These are phyloP conservation scores for Lasioglossum calceatum DNA, from an alignment of 2,888 invertebrate species.

Conservation along the genomic window DNA sequence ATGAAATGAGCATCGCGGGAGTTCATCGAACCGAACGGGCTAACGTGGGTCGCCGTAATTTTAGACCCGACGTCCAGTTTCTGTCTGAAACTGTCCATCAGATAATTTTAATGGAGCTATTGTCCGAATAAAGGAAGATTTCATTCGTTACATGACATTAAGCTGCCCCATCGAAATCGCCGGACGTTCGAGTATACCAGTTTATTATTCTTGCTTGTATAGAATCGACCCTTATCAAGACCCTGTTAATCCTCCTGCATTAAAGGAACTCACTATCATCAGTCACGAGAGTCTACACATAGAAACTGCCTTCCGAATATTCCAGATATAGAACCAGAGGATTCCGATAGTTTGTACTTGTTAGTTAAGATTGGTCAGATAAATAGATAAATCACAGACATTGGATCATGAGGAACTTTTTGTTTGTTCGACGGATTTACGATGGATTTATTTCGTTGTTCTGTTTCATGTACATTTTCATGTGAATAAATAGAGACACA, in stretches of 20 bases:
- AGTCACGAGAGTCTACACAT: neutral
- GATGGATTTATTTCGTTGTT: too few relatives aligned
- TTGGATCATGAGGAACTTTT: neutral
- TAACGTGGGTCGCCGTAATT: slow-evolving; percentile 69
- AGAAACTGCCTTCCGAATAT: neutral
- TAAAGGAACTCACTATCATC: neutral
- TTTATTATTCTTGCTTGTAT: slow-evolving; percentile 7
- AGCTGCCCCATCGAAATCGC: slow-evolving; percentile 35
- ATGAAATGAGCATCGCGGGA: slow-evolving; percentile 15
- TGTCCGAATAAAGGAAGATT: slow-evolving; percentile 65
- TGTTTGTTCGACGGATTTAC: neutral
- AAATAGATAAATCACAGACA: neutral
- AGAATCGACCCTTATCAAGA: neutral
- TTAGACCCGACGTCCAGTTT: slow-evolving; percentile 63
- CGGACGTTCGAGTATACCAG: slow-evolving; percentile 12
- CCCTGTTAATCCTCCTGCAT: neutral
- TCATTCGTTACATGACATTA: slow-evolving; percentile 58
- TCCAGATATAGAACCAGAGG: neutral
- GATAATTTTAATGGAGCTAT: slow-evolving; percentile 75
- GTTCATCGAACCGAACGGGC: slow-evolving; percentile 65
- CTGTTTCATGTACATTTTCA: too few relatives aligned
- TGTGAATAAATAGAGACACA: too few relatives aligned
- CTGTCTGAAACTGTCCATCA: slow-evolving; percentile 73
- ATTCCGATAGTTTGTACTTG: neutral
- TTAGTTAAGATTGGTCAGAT: neutral